A percentile compares a stretch with the other conserved stretches of the same genome.
Evolutionary conservation across 2,113 vertebrate genomes (phyloP).

Genomic region (Chionis minor): DNA sequence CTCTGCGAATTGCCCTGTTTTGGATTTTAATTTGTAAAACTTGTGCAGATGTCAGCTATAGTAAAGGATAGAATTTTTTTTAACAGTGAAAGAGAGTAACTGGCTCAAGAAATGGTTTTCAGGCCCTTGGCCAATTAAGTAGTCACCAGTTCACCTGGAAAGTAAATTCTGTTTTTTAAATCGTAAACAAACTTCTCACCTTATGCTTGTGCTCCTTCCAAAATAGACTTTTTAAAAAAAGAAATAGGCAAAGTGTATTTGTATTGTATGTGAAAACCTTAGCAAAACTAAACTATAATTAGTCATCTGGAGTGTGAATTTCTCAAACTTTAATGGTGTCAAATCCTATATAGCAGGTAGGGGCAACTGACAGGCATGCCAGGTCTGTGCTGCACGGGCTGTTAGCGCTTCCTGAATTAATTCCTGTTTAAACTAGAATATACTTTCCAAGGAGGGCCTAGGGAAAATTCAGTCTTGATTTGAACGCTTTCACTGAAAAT

Average conservation of each 20-base stretch:
- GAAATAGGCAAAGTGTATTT: neutral
- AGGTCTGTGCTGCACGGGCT: rapidly evolving
- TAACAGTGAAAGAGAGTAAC: neutral
- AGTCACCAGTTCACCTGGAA: neutral
- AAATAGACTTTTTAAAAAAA: neutral
- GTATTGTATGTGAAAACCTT: neutral
- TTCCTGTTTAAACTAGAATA: conserved; percentile 5
- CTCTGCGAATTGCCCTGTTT: neutral
- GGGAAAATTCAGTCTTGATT: neutral
- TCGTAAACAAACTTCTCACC: neutral
- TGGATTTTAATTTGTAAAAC: neutral
- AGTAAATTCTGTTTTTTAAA: neutral
- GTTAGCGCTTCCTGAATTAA: neutral
- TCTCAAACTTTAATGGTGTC: neutral
- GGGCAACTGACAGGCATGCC: neutral
- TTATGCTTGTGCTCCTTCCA: neutral
- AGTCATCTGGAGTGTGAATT: neutral
- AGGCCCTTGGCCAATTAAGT: neutral
- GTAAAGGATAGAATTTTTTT: neutral
- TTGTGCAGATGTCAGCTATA: neutral
- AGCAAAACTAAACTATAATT: neutral
- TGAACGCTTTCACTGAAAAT: neutral
- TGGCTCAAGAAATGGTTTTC: neutral
- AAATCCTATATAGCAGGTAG: neutral
- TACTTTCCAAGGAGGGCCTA: neutral